Conservation (phyloP, 2,113 vertebrate genomes). For the Ia io region DNA sequence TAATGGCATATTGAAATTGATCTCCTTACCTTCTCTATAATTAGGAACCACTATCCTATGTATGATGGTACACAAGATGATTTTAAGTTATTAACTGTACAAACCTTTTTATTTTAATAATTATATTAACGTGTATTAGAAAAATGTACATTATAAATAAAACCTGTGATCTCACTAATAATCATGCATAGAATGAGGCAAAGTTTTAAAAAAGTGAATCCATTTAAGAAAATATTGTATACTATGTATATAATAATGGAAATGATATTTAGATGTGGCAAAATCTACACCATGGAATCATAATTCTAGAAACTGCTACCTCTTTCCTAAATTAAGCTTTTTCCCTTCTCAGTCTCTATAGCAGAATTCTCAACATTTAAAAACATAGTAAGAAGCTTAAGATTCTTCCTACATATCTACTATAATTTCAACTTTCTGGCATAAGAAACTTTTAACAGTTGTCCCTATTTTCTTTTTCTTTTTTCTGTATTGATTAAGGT, state of each 20-base stretch:
- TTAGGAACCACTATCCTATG: neutral
- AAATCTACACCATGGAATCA: neutral
- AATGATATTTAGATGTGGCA: neutral
- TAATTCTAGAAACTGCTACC: conserved; percentile 6
- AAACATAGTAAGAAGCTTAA: neutral
- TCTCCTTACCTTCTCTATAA: neutral
- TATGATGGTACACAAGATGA: neutral
- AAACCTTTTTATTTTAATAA: conserved; percentile 29
- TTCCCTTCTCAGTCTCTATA: neutral
- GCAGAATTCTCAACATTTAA: conserved; percentile 3
- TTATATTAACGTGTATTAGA: neutral
- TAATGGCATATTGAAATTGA: neutral
- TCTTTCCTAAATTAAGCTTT: neutral
- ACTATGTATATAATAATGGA: neutral
- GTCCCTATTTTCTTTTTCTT: neutral
- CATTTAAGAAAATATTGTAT: neutral
- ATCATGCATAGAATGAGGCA: neutral
- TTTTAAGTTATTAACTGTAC: conserved; percentile 9
- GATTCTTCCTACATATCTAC: neutral
- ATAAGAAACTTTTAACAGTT: neutral
- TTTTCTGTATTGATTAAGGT: no score
- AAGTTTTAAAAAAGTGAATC: neutral
- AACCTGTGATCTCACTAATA: conserved; percentile 12
- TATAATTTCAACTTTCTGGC: neutral
- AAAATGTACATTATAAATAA: conserved; percentile 6